Evolutionary conservation across 2,888 invertebrate genomes (phyloP).

Genomic region (Pharmacophagus antenor): DNA sequence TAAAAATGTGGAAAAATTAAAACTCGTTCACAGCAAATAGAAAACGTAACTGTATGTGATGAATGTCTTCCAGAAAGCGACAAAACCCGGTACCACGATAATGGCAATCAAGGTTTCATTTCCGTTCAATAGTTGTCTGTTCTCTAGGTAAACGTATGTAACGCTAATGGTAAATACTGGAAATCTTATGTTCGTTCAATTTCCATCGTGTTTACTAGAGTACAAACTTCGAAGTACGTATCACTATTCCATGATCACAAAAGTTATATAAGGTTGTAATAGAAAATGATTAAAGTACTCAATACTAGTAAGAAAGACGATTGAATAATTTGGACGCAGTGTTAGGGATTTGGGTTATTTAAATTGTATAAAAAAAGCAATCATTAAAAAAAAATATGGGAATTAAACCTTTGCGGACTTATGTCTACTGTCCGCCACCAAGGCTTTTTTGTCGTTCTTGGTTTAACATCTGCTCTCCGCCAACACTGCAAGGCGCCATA

Average conservation of each 20-base stretch:
- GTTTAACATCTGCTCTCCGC: too few species aligned
- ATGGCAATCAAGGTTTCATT: conserved; percentile 36
- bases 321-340: too few species aligned
- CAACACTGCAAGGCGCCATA: too few species aligned
- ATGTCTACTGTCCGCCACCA: too few species aligned
- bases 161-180: conserved; percentile 5
- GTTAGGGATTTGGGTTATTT: too few species aligned
- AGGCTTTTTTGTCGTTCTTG: too few species aligned
- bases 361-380: too few species aligned
- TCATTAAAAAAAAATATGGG: too few species aligned
- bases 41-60: conserved; percentile 24
- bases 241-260: neutral
- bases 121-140: conserved; percentile 32
- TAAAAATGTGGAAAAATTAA: neutral
- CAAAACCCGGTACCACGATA: conserved; percentile 34
- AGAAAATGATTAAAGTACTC: neutral
- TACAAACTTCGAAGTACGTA: neutral
- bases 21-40: conserved; percentile 2
- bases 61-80: conserved; percentile 31
- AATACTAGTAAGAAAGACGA: too few species aligned
- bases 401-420: too few species aligned
- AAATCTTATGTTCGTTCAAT: conserved; percentile 12
- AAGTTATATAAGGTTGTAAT: neutral
- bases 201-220: conserved; percentile 3
- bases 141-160: conserved; percentile 31